These are phyloP conservation scores for Conus ventricosus DNA, from an alignment of 1,140 invertebrate species.

Conservation along the genomic window DNA sequence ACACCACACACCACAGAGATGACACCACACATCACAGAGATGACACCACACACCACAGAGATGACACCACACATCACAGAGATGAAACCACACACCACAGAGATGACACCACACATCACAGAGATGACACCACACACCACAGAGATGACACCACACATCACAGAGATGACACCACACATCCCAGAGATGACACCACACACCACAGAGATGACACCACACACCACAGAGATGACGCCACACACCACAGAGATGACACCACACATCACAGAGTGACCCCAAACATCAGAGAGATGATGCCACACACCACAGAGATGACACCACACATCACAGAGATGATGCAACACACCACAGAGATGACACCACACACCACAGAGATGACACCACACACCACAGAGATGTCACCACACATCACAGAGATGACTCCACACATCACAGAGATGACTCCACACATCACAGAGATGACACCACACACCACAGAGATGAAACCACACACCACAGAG, in stretches of 20 bases:
- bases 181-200: no score
- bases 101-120: neutral
- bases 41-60: neutral
- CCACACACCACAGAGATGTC: neutral
- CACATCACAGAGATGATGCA: neutral
- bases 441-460: neutral
- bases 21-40: neutral
- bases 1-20: no score
- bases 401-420: neutral
- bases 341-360: no score
- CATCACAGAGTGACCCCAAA: no score
- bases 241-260: no score
- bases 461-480: neutral
- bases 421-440: neutral
- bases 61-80: no score
- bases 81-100: neutral
- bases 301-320: neutral
- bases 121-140: neutral
- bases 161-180: no score
- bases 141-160: no score
- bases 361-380: no score
- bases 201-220: no score
- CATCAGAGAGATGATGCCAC: no score
- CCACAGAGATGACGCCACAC: no score
- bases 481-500: neutral